phyloP scores from a whole-genome alignment of 2,888 invertebrate genomes.

The Eilema caniola region DNA sequence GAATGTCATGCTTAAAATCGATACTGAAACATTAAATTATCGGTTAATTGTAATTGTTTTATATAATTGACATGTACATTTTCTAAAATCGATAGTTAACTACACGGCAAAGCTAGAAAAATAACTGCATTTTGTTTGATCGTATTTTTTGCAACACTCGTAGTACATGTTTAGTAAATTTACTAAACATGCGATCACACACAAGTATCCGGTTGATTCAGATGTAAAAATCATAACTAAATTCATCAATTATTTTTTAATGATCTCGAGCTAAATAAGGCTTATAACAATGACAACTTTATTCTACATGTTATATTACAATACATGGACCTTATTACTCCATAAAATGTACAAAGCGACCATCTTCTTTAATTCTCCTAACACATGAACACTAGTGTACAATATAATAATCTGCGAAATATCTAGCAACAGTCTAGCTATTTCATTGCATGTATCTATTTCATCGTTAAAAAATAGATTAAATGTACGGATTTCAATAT shows the following conservation, averaged over 20 bases:
- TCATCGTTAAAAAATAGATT: slow-evolving; percentile 5
- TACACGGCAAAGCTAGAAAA: not conserved
- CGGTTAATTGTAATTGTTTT: too few relatives aligned
- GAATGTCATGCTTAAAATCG: too few relatives aligned
- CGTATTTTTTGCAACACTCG: not conserved
- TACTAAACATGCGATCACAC: not conserved
- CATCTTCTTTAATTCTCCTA: not conserved
- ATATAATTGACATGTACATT: not conserved
- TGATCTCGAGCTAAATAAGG: not conserved
- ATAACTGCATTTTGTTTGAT: not conserved
- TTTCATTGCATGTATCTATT: slow-evolving; percentile 20
- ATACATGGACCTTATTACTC: slow-evolving; percentile 15
- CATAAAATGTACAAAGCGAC: slow-evolving; percentile 15
- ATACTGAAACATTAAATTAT: too few relatives aligned
- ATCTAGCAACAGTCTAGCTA: slow-evolving; percentile 23
- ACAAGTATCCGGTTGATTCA: not conserved
- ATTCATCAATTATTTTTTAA: not conserved
- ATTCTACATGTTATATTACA: slow-evolving; percentile 8
- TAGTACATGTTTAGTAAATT: not conserved
- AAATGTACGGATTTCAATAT: not conserved
- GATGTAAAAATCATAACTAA: not conserved
- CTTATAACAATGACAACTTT: not conserved
- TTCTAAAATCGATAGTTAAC: not conserved
- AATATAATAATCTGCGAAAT: slow-evolving; percentile 13
- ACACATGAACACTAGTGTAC: slow-evolving; percentile 14